Evolutionary conservation across 2,888 invertebrate species (phyloP).

Genomic region (Drosophila borborema): DNA sequence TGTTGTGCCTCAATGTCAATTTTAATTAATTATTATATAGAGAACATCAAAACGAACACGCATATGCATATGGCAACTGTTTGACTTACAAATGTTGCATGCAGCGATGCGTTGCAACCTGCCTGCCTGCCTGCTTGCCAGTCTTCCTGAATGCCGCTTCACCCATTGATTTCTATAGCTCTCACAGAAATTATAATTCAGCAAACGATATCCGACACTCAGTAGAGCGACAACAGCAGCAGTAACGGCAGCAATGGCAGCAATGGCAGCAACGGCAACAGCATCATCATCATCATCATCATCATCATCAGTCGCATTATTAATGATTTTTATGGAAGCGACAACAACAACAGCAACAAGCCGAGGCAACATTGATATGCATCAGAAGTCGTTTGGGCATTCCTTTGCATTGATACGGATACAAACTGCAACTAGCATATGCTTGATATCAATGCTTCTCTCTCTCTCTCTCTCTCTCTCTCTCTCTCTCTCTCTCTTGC

Average conservation of each 20-base stretch:
- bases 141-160: too few relatives aligned
- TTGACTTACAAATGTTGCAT: constrained; percentile 35
- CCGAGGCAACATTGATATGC: constrained; percentile 51
- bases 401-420: constrained; percentile 44
- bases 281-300: too few relatives aligned
- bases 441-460: constrained; percentile 23
- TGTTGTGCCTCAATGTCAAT: constrained; percentile 77
- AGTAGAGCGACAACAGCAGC: constrained; percentile 34
- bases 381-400: constrained; percentile 49
- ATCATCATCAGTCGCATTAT: constrained; percentile 62
- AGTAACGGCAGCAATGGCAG: constrained; percentile 39
- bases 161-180: constrained; percentile 3
- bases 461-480: not conserved
- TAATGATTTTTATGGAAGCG: constrained; percentile 68
- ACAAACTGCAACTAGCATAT: constrained; percentile 38
- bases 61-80: constrained; percentile 19
- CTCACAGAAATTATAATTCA: constrained; percentile 62
- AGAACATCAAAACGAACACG: constrained; percentile 18
- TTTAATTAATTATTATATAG: constrained; percentile 73
- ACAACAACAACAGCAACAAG: constrained; percentile 22
- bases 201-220: constrained; percentile 64
- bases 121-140: not conserved
- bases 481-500: constrained; percentile 1
- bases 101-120: constrained; percentile 68
- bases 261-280: too few relatives aligned